A percentile compares a stretch with the other conserved stretches of the same genome.
phyloP scores from a whole-genome alignment of 2,797 vertebrate species.

The Aratinga solstitialis region DNA sequence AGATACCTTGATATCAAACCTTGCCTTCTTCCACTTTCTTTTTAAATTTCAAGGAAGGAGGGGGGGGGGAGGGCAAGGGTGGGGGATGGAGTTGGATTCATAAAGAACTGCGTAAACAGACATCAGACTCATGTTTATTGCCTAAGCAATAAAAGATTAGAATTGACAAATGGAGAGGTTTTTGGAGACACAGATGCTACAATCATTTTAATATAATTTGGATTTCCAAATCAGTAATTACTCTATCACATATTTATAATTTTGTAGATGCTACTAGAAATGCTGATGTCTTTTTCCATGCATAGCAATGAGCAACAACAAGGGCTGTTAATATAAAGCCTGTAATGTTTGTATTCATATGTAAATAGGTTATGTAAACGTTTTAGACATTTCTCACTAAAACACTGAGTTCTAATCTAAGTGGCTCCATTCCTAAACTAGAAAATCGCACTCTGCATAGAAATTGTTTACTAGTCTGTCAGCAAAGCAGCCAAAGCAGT shows the following conservation, averaged over 20 bases:
- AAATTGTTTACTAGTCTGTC: conserved; percentile 59
- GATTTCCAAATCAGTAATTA: conserved; percentile 75
- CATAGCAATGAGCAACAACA: conserved; percentile 70
- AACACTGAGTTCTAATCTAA: conserved; percentile 61
- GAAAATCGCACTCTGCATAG: conserved; percentile 40
- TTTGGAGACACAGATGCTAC: conserved; percentile 69
- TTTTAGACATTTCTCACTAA: conserved; percentile 67
- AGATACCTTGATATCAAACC: background rate
- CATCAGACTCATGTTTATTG: conserved; percentile 64
- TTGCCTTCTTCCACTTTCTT: background rate
- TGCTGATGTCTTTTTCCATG: conserved; percentile 67
- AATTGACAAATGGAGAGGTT: conserved; percentile 66
- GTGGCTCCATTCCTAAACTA: conserved; percentile 61
- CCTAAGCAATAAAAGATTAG: conserved; percentile 65
- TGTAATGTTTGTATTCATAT: conserved; percentile 72
- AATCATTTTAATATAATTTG: conserved; percentile 74
- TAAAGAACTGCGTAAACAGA: conserved; percentile 30
- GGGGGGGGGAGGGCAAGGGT: background rate
- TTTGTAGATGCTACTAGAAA: conserved; percentile 70
- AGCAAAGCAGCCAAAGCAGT: conserved; percentile 7
- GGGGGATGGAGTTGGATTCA: background rate
- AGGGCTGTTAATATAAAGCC: conserved; percentile 70
- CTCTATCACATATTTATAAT: conserved; percentile 73
- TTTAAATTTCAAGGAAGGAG: background rate
- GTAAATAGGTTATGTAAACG: conserved; percentile 73